Base-by-base conservation (phyloP, 1,140 invertebrate genomes). In the Zaprionus inermis region DNA sequence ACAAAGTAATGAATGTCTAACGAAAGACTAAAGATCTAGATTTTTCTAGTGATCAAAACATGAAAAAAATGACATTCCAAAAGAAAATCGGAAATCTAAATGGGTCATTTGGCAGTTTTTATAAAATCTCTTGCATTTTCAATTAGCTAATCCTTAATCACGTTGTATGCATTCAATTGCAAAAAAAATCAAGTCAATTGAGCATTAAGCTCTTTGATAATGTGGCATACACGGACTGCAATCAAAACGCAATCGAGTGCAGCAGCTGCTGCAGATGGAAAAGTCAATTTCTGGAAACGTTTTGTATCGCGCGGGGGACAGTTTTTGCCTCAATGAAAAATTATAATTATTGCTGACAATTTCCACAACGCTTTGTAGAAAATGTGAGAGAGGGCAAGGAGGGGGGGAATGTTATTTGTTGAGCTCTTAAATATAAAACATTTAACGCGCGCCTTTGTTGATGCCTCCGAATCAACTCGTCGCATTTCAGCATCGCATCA, bases 341-440 rank as follows among this genome's bases (percentile, higher is more conserved):
- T 88, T 81, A 88, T 88, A 88, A 89, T 89, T 80, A 88, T 88
- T 68, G 88, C 83, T 52, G 58, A 41, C 38, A 38, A 30, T 5
- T 11, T n/a, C 20, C 20, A 11, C 30, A 64, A 59, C 24, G 38
- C 41, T 57, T 60, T 51, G 60, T 60, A 74, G 65, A 64, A 60
- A 81, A 66, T 67, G 70, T 38, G 38, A 22, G 30, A 60, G 69
- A 32, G 38, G 18, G 10, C 1, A 30, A 54, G n/a, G 34, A 4
- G 5, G 36, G 24, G 34, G 22, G 58, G n/a, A 12, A 18, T 57
- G 65, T 56, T 81, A 69, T 85, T 81, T 75, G 82, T 60, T 46
- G 51, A 73, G 83, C 83, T 88, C 80, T 89, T 89, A 80, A 88
- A 88, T 81, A 90, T 89, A 84, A 88, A 88, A 90, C 84, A 88